Evolutionary conservation across 2,113 vertebrate species (phyloP).

Genomic region (Crotalus helleri): DNA sequence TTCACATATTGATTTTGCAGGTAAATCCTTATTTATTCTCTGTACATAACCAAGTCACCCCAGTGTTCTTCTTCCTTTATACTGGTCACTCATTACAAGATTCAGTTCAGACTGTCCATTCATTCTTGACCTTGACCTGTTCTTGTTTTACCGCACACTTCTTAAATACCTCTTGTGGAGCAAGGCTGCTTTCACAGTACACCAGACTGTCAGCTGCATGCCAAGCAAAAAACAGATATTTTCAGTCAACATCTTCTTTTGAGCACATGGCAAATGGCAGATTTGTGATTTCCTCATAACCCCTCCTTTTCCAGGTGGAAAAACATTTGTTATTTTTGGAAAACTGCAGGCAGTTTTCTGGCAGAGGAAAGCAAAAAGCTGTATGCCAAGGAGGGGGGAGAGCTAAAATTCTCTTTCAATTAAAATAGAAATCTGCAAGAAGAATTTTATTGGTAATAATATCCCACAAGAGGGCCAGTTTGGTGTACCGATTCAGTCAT

Average conservation of each 20-base stretch:
- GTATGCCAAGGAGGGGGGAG: neutral
- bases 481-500: neutral
- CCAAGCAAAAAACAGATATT: neutral
- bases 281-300: neutral
- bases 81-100: neutral
- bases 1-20: neutral
- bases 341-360: neutral
- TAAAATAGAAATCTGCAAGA: neutral
- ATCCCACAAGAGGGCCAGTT: neutral
- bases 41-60: neutral
- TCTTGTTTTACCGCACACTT: neutral
- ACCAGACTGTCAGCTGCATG: neutral
- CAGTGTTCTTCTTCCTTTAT: neutral
- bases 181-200: neutral
- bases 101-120: neutral
- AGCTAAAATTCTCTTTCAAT: neutral
- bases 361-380: neutral
- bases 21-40: neutral
- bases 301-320: neutral
- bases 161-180: neutral
- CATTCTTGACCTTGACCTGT: neutral
- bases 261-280: neutral
- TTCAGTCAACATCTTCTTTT: neutral
- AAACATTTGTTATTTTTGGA: neutral
- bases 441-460: neutral